Evolutionary conservation across 2,888 invertebrate species (phyloP).

Genomic region (Cinara cedri): DNA sequence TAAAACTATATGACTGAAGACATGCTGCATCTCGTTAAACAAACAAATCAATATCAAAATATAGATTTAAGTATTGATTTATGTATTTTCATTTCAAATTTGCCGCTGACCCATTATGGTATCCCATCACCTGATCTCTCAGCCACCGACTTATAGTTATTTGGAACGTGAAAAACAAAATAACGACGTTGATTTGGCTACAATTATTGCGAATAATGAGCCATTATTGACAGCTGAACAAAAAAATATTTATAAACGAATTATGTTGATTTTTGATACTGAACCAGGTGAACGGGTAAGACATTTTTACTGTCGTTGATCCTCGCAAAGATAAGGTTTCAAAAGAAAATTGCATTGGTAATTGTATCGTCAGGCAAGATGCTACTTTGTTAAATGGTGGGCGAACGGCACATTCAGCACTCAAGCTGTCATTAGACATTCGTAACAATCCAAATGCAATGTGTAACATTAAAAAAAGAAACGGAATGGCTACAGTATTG

Average conservation of each 20-base stretch:
- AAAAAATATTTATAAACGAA: slow-evolving; percentile 56
- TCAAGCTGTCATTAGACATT: no score
- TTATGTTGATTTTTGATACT: slow-evolving; percentile 53
- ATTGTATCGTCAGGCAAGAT: no score
- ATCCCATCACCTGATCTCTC: slow-evolving; percentile 59
- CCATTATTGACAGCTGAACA: slow-evolving; percentile 48
- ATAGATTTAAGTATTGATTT: no score
- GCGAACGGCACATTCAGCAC: no score
- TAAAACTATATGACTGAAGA: no score
- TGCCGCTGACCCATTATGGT: slow-evolving; percentile 60
- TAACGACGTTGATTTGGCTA: slow-evolving; percentile 57
- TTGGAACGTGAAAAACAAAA: slow-evolving; percentile 59
- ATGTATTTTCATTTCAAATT: slow-evolving; percentile 48
- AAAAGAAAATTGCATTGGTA: no score
- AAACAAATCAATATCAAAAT: no score
- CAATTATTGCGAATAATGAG: slow-evolving; percentile 55
- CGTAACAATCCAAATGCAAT: no score
- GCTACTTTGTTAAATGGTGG: no score
- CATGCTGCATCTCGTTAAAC: no score
- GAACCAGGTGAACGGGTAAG: neutral
- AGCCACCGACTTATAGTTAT: slow-evolving; percentile 56
- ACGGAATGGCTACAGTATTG: slow-evolving; percentile 34
- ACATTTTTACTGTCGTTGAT: no score
- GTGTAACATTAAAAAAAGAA: neutral
- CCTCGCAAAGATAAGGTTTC: no score